Evolutionary conservation across 1,140 invertebrate genomes (phyloP).

Genomic region (Drosophila arizonae): DNA sequence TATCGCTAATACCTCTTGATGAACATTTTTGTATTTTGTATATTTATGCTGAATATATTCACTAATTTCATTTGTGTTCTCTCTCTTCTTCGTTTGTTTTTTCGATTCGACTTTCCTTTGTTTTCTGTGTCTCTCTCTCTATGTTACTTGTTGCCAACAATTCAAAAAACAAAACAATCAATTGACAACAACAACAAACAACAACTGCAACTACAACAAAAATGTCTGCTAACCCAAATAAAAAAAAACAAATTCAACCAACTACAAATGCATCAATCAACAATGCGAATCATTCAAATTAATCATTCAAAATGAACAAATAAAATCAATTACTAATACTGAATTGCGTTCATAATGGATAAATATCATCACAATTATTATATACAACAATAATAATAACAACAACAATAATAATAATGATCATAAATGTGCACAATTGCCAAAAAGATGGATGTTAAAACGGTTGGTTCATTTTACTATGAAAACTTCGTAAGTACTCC

Average conservation of each 20-base stretch:
- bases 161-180: conserved; percentile 19
- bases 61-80: conserved; percentile 80
- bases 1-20: conserved; percentile 12
- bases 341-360: conserved; percentile 35
- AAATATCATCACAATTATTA: conserved; percentile 51
- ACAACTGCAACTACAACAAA: conserved; percentile 38
- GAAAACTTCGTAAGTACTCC: conserved; percentile 94
- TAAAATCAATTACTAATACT: conserved; percentile 42
- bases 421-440: conserved; percentile 58
- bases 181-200: conserved; percentile 45
- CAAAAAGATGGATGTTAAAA: conserved; percentile 94
- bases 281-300: conserved; percentile 33
- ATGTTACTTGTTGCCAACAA: conserved; percentile 40
- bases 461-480: conserved; percentile 96
- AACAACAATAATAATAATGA: conserved; percentile 40
- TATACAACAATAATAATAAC: conserved; percentile 41
- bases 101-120: conserved; percentile 61
- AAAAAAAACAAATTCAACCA: conserved; percentile 22
- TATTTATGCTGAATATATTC: conserved; percentile 53
- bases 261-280: conserved; percentile 52
- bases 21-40: conserved; percentile 19
- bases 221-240: conserved; percentile 59
- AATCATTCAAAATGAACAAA: conserved; percentile 35
- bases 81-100: conserved; percentile 52
- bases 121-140: conserved; percentile 50